Evolutionary conservation across 2,888 invertebrate species (phyloP).

Genomic region (Rhamnusium bicolor): DNA sequence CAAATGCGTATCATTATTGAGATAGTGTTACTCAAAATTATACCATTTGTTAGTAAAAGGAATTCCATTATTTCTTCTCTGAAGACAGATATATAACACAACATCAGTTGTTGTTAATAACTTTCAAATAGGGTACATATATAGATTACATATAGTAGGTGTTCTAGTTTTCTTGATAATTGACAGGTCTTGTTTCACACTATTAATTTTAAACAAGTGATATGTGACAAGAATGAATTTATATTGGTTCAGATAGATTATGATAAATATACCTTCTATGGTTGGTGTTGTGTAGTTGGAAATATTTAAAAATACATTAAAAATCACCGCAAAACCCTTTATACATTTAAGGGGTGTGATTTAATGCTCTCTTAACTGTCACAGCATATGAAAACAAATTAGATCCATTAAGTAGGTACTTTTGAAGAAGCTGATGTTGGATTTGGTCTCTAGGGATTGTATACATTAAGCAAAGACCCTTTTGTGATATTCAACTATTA

Average conservation of each 20-base stretch:
- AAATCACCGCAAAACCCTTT: constrained; percentile 10
- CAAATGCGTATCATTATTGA: not conserved
- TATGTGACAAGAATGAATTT: not conserved
- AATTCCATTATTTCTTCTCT: not conserved
- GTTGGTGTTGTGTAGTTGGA: constrained; percentile 3
- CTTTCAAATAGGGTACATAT: not conserved
- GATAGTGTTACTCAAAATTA: not conserved
- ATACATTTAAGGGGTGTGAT: constrained; percentile 5
- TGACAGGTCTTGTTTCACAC: not conserved
- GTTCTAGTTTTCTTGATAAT: not conserved
- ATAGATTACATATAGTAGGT: not conserved
- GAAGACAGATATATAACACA: not conserved
- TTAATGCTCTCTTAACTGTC: constrained; percentile 29
- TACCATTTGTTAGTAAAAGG: not conserved
- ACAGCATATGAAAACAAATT: constrained; percentile 33
- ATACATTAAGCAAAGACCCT: constrained; percentile 10
- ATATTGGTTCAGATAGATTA: not conserved
- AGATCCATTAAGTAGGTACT: constrained; percentile 34
- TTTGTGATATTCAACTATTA: not conserved
- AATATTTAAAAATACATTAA: too few species aligned
- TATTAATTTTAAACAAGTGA: constrained; percentile 1
- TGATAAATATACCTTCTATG: constrained; percentile 18
- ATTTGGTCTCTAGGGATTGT: constrained; percentile 14
- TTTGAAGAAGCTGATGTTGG: constrained; percentile 24
- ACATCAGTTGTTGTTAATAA: not conserved